These are phyloP conservation scores for Aythya baeri DNA, from an alignment of 2,113 vertebrate species.

Conservation along the genomic window DNA sequence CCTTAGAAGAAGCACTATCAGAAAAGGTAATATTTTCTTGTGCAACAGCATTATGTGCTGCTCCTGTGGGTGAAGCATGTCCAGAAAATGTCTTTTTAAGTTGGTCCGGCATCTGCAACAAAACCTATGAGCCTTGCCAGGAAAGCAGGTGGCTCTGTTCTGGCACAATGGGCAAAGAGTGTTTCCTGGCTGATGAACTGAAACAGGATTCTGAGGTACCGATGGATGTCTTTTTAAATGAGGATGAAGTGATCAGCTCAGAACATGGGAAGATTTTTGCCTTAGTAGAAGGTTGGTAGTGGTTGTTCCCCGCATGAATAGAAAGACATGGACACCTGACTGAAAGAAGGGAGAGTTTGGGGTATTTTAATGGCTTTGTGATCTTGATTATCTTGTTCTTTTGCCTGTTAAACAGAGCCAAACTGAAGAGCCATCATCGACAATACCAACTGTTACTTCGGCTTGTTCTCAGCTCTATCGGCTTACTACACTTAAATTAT, in stretches of 20 bases:
- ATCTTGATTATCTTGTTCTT: not conserved
- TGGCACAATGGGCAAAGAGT: not conserved
- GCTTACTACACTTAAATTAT: not conserved
- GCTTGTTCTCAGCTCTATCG: not conserved
- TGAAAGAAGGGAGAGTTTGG: not conserved
- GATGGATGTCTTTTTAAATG: not conserved
- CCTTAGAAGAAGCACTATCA: slow-evolving; percentile 93
- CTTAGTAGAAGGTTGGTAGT: not conserved
- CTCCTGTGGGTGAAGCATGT: not conserved
- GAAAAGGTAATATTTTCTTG: slow-evolving; percentile 87
- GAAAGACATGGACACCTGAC: not conserved
- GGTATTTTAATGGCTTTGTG: not conserved
- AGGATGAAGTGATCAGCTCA: accelerated
- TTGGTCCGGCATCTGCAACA: not conserved
- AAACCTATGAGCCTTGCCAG: not conserved
- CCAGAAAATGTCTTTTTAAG: not conserved
- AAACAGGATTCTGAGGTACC: not conserved
- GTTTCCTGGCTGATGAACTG: not conserved
- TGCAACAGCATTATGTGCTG: not conserved
- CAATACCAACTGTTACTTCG: not conserved
- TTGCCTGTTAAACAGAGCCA: not conserved
- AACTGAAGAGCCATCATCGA: not conserved
- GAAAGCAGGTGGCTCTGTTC: not conserved
- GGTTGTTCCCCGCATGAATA: not conserved
- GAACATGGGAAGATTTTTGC: not conserved